Conservation (phyloP, 1,140 invertebrate species). For the Phenacoccus solenopsis region DNA sequence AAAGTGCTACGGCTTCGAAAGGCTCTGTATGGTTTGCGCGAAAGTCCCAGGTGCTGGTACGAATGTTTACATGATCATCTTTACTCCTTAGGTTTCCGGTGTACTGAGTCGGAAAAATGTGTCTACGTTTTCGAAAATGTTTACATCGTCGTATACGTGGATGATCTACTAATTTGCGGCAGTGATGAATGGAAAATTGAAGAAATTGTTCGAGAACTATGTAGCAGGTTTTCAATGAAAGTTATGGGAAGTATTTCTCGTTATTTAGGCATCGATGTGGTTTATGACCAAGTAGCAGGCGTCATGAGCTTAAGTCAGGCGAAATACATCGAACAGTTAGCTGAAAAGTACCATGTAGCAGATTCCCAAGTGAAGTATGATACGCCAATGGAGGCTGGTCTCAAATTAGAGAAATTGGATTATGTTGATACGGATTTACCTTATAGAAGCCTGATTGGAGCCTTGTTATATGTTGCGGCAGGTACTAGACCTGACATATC, state of each 20-base stretch:
- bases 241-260: not conserved
- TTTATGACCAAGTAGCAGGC: not conserved
- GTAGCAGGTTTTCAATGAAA: conserved; percentile 7
- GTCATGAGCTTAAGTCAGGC: not conserved
- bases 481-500: conserved; percentile 31
- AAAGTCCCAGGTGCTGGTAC: conserved; percentile 18
- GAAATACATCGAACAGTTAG: too few species aligned
- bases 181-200: not conserved
- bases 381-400: too few species aligned
- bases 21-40: conserved; percentile 12
- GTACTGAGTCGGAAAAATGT: not conserved
- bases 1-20: conserved; percentile 18
- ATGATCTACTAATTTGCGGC: conserved; percentile 18
- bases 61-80: not conserved
- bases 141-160: conserved; percentile 10
- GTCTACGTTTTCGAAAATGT: not conserved
- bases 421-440: not conserved
- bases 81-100: not conserved
- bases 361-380: too few species aligned
- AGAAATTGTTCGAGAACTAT: not conserved
- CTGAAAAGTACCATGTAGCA: too few species aligned
- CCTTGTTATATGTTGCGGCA: conserved; percentile 30
- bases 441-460: conserved; percentile 29
- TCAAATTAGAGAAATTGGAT: too few species aligned
- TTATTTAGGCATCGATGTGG: conserved; percentile 8